A percentile compares a stretch with the other conserved stretches of the same genome.
Evolutionary conservation across 2,797 vertebrate genomes (phyloP).

Genomic region (Siniperca scherzeri): DNA sequence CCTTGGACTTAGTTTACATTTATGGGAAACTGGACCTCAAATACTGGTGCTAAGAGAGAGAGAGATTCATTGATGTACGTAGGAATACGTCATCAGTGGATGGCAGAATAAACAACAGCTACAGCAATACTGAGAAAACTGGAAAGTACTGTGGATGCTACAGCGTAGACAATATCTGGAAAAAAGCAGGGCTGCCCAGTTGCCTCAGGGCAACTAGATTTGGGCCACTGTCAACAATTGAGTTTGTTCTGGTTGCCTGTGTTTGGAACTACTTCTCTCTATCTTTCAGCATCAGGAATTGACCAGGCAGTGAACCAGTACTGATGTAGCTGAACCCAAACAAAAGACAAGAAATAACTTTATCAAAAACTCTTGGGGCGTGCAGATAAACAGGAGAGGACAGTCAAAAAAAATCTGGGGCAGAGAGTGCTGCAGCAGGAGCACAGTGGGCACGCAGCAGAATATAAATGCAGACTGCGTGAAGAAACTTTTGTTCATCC

Average conservation of each 20-base stretch:
- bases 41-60: background rate
- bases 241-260: slow-evolving; percentile 4
- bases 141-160: slow-evolving; percentile 22
- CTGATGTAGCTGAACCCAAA: background rate
- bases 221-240: slow-evolving; percentile 34
- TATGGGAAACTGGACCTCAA: background rate
- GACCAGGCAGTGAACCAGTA: background rate
- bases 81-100: background rate
- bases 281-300: background rate
- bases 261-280: slow-evolving; percentile 9
- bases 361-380: background rate
- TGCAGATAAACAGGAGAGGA: slow-evolving; percentile 33
- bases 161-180: slow-evolving; percentile 25
- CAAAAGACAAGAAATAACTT: slow-evolving; percentile 15
- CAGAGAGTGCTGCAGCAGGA: slow-evolving; percentile 30
- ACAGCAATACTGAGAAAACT: slow-evolving; percentile 15
- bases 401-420: slow-evolving; percentile 28
- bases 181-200: slow-evolving; percentile 16
- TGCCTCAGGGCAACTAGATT: slow-evolving; percentile 20
- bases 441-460: slow-evolving; percentile 17
- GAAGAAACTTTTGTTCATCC: slow-evolving; percentile 2
- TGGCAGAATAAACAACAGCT: background rate
- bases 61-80: background rate
- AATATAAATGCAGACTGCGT: slow-evolving; percentile 24
- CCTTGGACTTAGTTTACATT: slow-evolving; percentile 11